These are phyloP conservation scores for Pseudomyrmex gracilis DNA, from an alignment of 1,140 invertebrate species.

Conservation along the genomic window DNA sequence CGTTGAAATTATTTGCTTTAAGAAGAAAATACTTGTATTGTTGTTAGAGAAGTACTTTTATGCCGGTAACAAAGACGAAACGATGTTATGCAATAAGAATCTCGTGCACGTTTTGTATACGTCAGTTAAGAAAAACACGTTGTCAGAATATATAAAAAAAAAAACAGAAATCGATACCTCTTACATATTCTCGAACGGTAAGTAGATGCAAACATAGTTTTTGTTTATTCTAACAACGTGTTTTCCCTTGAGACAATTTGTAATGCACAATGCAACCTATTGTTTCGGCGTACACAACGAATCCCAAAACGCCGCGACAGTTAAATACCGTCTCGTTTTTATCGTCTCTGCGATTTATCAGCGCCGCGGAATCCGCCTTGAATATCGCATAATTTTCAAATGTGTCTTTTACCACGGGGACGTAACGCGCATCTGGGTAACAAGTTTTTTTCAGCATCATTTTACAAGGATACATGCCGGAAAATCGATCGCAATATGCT, in stretches of 20 bases:
- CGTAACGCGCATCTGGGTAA: not conserved
- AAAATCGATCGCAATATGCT: not conserved
- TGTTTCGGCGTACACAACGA: not conserved
- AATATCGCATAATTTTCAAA: not conserved
- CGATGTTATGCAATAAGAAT: not conserved
- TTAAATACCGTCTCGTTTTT: slow-evolving; percentile 4
- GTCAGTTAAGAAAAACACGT: slow-evolving; percentile 30
- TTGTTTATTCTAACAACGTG: slow-evolving; percentile 44
- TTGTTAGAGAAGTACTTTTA: not conserved
- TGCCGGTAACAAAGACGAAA: not conserved
- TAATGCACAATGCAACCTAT: not conserved
- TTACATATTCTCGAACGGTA: slow-evolving; percentile 48
- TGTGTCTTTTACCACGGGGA: not conserved
- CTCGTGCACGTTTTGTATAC: slow-evolving; percentile 10
- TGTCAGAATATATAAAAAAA: slow-evolving; percentile 41
- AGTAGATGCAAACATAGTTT: slow-evolving; percentile 35
- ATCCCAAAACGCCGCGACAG: slow-evolving; percentile 1
- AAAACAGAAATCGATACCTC: slow-evolving; percentile 45
- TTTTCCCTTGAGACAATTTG: slow-evolving; percentile 12
- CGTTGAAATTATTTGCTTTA: not conserved
- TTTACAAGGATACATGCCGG: not conserved
- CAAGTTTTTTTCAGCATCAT: not conserved
- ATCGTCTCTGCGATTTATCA: too few species aligned
- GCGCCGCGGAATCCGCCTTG: not conserved
- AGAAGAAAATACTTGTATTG: not conserved